Evolutionary conservation across 2,113 vertebrate species (phyloP).

Genomic region (Corythaeola cristata): DNA sequence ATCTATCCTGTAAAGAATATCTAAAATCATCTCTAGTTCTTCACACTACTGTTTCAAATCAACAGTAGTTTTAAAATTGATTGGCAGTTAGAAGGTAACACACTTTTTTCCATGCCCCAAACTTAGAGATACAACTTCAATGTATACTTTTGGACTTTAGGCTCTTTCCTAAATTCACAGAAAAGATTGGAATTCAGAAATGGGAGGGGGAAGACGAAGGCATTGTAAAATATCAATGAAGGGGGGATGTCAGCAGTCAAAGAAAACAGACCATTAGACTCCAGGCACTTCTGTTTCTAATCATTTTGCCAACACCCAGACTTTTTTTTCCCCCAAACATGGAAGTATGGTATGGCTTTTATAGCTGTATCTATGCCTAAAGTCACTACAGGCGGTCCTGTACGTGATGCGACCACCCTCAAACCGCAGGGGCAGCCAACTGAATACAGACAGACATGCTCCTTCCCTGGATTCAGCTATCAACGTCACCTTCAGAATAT

Average conservation of each 20-base stretch:
- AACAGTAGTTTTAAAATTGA: background rate
- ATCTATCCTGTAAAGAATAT: background rate
- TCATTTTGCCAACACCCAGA: background rate
- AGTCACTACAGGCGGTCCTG: background rate
- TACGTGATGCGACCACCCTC: background rate
- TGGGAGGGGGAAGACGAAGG: background rate
- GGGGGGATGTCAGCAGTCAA: background rate
- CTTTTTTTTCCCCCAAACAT: background rate
- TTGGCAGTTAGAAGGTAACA: background rate
- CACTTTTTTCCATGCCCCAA: background rate
- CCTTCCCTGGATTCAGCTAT: background rate
- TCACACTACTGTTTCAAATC: background rate
- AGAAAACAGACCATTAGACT: slow-evolving; percentile 12
- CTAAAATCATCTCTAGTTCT: background rate
- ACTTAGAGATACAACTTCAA: slow-evolving; percentile 4
- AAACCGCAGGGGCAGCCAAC: background rate
- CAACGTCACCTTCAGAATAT: background rate
- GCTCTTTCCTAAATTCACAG: background rate
- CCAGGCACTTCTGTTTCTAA: slow-evolving; percentile 27
- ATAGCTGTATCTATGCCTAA: background rate
- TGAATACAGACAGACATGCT: background rate
- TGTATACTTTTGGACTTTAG: background rate
- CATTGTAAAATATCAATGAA: slow-evolving; percentile 6
- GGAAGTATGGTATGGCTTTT: background rate
- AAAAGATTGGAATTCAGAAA: background rate